These are phyloP conservation scores for Napeogenes sylphis DNA, from an alignment of 2,888 invertebrate genomes.

Conservation along the genomic window DNA sequence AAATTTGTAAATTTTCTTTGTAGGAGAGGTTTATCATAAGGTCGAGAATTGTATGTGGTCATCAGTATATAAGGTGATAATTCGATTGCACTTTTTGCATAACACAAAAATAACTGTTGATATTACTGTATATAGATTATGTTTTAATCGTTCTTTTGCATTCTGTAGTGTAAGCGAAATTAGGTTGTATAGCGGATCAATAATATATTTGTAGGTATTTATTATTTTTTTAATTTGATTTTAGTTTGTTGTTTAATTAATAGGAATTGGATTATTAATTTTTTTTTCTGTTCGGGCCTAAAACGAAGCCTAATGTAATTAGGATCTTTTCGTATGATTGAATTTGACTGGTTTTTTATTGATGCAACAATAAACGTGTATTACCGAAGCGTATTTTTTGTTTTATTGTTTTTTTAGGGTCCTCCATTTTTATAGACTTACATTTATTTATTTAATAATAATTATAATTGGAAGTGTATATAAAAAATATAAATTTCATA, in stretches of 20 bases:
- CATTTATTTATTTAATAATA: no score
- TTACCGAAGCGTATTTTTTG: slow-evolving; percentile 42
- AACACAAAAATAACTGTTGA: slow-evolving; percentile 65
- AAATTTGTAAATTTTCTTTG: slow-evolving; percentile 3
- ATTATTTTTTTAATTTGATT: slow-evolving; percentile 39
- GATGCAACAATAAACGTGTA: slow-evolving; percentile 72
- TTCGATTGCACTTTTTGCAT: slow-evolving; percentile 70
- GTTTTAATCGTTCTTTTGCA: slow-evolving; percentile 39
- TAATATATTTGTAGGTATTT: slow-evolving; percentile 40
- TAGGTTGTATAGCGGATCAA: slow-evolving; percentile 42
- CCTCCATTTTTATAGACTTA: no score
- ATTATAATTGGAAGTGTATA: no score
- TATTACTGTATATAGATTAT: slow-evolving; percentile 65
- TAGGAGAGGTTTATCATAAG: slow-evolving; percentile 7
- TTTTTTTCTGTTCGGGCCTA: slow-evolving; percentile 39
- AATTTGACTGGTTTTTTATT: slow-evolving; percentile 41
- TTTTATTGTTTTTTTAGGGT: slow-evolving; percentile 22
- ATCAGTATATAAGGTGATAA: slow-evolving; percentile 24
- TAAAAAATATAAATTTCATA: no score
- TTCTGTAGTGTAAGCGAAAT: slow-evolving; percentile 29
- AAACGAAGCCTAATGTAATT: slow-evolving; percentile 39
- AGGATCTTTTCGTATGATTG: slow-evolving; percentile 44
- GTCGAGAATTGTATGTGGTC: slow-evolving; percentile 26
- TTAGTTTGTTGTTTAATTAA: slow-evolving; percentile 37
- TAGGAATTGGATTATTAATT: slow-evolving; percentile 21